Percentiles rank a stretch among this genome's conserved stretches.
phyloP scores from a whole-genome alignment of 2,888 invertebrate species.

The Folsomia manolachei region DNA sequence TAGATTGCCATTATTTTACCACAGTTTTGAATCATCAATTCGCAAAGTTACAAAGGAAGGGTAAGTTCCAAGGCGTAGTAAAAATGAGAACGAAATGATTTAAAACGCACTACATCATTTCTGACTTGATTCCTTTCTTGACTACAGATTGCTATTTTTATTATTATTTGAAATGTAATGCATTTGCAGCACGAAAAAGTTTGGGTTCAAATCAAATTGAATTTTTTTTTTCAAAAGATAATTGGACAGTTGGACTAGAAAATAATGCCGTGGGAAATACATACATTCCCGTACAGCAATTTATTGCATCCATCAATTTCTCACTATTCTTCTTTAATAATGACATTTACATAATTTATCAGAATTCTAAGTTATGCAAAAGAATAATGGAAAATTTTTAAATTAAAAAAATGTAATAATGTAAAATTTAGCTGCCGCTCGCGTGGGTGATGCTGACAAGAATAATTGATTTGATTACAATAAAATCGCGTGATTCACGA shows the following conservation, averaged over 20 bases:
- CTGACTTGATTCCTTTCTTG: not conserved
- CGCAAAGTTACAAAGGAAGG: conserved; percentile 1
- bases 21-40: conserved; percentile 17
- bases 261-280: not conserved
- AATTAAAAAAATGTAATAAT: not conserved
- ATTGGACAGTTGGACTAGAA: not conserved
- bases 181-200: not conserved
- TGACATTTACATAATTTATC: not conserved
- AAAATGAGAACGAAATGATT: conserved; percentile 8
- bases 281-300: too few species aligned
- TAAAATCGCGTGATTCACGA: conserved; percentile 17
- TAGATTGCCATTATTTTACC: conserved; percentile 10
- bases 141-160: not conserved
- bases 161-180: not conserved
- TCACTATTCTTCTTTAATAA: not conserved
- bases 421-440: not conserved
- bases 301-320: too few species aligned
- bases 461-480: conserved; percentile 19
- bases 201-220: not conserved
- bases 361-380: too few species aligned
- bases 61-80: not conserved
- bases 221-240: not conserved
- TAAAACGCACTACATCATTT: conserved; percentile 1
- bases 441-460: not conserved
- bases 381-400: not conserved